These are phyloP conservation scores for Cephus nigrinus DNA, from an alignment of 2,888 invertebrate genomes.

Conservation along the genomic window DNA sequence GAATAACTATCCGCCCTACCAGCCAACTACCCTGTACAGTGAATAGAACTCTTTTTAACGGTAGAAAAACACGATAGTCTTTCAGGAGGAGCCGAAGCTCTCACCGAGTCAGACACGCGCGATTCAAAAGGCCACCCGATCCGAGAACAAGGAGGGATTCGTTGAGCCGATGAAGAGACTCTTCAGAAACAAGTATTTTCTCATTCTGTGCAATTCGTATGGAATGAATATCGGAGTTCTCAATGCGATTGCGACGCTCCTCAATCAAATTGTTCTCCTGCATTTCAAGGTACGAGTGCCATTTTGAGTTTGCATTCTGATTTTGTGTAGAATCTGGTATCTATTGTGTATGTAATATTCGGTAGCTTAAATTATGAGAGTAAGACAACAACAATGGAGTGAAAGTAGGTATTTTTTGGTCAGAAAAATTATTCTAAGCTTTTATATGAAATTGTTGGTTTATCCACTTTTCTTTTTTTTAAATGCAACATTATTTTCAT, in stretches of 20 bases:
- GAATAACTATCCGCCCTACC: not conserved
- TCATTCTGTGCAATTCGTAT: slow-evolving; percentile 73
- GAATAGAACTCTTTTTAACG: not conserved
- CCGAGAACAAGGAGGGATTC: slow-evolving; percentile 36
- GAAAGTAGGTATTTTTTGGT: too few species aligned
- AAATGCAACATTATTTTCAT: not conserved
- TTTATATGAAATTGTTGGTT: too few species aligned
- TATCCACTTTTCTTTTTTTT: not conserved
- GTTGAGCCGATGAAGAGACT: slow-evolving; percentile 67
- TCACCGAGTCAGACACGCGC: slow-evolving; percentile 69
- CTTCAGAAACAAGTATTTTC: slow-evolving; percentile 69
- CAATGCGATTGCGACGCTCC: slow-evolving; percentile 77
- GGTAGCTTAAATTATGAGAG: not conserved
- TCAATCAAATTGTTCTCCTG: slow-evolving; percentile 65
- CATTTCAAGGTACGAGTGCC: slow-evolving; percentile 61
- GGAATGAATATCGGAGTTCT: slow-evolving; percentile 80
- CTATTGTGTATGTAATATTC: not conserved
- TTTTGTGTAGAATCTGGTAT: not conserved
- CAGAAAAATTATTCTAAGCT: not conserved
- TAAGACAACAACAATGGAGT: not conserved
- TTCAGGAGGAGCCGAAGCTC: slow-evolving; percentile 69
- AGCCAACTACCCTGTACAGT: not conserved
- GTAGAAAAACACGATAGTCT: slow-evolving; percentile 64
- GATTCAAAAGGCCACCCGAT: slow-evolving; percentile 43
- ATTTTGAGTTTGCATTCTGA: not conserved